Evolutionary conservation across 2,888 invertebrate species (phyloP), one percentile per base, ranked within the genome.

Genomic region (Rhamphomyia laevipes): DNA sequence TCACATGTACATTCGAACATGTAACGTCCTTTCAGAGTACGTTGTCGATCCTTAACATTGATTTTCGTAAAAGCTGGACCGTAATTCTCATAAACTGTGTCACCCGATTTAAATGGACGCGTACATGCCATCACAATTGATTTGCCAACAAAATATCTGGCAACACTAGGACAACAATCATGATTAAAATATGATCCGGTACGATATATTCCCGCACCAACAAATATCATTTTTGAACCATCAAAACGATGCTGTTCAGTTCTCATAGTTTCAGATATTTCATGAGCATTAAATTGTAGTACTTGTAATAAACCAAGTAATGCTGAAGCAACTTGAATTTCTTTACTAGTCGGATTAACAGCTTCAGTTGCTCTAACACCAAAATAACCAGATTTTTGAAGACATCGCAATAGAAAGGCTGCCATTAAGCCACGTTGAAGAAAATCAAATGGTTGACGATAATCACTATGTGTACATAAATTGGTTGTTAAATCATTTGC

Each of bases 281-380:
- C 89, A 61, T 90, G 89, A 1, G 88, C 88, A 63, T 90, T 90
- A 66, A 88, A 90, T 63, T 89, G 89, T 13, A 89, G 68, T 46
- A 86, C 73, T 66, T 87, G 84, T 11, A 89, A 72, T 58, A 86
- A 77, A 37, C 78, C 78, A 10, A 87, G 67, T 10, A 90, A 63
- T 17, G 87, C 67, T 46, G 81, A 78, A 11, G 77, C 81, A 18
- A 86, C 72, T 55, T 74, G 67, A 46, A 78, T 59, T 62, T 82
- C 81, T 18, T 75, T 72, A 15, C 76, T 74, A 1, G 70, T 73
- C 4, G 65, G 71, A 54, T 71, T 73, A 0, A 68, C 68, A 1
- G 66, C 67, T 46, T 69, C 71, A 3, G 71, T 70, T 48, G 64
- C 68, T 13, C 70, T 64, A 1, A 62, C 63, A 3, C 73, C 73